Evolutionary conservation across 2,113 vertebrate species (phyloP).

Genomic region (Dendrocopos noguchii): DNA sequence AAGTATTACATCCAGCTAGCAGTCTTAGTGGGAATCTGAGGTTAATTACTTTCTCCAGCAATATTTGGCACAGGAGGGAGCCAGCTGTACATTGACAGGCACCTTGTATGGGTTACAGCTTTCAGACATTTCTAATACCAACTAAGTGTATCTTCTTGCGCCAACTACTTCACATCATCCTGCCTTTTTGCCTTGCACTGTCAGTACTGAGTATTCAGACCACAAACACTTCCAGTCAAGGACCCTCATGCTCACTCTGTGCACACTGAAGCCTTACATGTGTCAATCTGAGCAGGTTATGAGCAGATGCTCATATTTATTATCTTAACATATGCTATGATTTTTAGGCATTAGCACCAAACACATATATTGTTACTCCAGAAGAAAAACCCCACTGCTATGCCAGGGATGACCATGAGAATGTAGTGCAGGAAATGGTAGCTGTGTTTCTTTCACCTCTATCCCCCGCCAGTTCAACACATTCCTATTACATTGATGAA

Average conservation of each 20-base stretch:
- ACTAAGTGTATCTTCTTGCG: not conserved
- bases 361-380: not conserved
- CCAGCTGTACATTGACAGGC: not conserved
- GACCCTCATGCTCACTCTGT: not conserved
- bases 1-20: not conserved
- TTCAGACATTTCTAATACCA: not conserved
- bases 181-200: not conserved
- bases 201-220: not conserved
- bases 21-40: not conserved
- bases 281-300: rapidly evolving
- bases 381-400: not conserved
- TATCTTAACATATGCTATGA: not conserved
- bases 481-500: not conserved
- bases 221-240: not conserved
- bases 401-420: rapidly evolving
- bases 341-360: not conserved
- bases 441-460: not conserved
- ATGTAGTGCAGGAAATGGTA: not conserved
- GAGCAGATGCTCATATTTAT: not conserved
- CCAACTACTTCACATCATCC: not conserved
- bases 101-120: not conserved
- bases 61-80: conserved; percentile 29
- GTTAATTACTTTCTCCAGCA: conserved; percentile 34
- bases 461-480: not conserved
- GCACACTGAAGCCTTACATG: not conserved